A percentile compares a stretch with the other conserved stretches of the same genome.
Conservation (phyloP, 2,797 vertebrate genomes). For the Pelodytes ibericus region DNA sequence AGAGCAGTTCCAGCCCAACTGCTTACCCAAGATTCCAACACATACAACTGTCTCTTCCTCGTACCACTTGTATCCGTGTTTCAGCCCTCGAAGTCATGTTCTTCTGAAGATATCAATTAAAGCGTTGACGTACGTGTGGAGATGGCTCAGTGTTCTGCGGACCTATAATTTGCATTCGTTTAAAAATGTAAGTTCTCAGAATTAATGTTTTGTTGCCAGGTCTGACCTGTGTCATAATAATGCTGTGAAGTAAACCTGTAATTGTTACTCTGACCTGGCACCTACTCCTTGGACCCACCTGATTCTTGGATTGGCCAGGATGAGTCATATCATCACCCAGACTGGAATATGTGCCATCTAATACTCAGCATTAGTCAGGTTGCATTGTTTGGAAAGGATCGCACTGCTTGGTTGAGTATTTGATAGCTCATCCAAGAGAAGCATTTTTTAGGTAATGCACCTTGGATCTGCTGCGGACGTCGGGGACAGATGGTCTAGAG, state of each 20-base stretch:
- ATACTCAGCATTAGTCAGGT: background rate
- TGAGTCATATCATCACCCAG: background rate
- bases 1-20: no score
- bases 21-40: no score
- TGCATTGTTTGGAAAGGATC: background rate
- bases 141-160: background rate
- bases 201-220: background rate
- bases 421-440: background rate
- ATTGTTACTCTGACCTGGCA: background rate
- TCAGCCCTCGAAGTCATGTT: background rate
- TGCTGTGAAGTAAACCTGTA: background rate
- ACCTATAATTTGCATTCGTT: background rate
- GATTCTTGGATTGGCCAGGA: background rate
- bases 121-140: background rate
- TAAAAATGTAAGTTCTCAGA: conserved; percentile 9
- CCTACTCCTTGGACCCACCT: background rate
- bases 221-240: background rate
- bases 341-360: background rate
- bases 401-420: background rate
- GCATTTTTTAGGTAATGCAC: background rate
- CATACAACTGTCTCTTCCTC: no score
- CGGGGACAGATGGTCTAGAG: no score
- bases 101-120: background rate
- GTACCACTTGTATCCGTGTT: no score
- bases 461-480: no score